These are phyloP conservation scores for Bos indicus DNA, from an alignment of 2,113 vertebrate genomes.

Conservation along the genomic window DNA sequence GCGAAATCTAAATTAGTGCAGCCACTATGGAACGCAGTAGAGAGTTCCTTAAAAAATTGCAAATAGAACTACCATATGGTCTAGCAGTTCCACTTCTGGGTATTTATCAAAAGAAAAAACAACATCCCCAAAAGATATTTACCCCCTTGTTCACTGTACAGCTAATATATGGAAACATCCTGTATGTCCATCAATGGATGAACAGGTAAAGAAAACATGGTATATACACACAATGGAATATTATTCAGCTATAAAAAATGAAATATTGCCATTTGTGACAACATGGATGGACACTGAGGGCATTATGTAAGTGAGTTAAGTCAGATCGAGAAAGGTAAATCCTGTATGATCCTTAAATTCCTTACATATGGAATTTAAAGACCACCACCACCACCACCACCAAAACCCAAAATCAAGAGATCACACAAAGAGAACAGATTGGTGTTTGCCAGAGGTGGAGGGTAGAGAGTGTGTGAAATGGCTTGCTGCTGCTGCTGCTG, in stretches of 20 bases:
- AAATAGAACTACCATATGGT: not conserved
- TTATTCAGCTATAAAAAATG: not conserved
- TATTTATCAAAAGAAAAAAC: not conserved
- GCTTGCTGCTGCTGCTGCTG: not conserved
- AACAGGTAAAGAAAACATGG: not conserved
- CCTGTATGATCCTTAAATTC: not conserved
- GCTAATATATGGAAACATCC: not conserved
- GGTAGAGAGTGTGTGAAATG: not conserved
- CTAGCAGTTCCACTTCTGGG: not conserved
- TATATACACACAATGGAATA: not conserved
- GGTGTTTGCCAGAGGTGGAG: not conserved
- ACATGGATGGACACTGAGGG: not conserved
- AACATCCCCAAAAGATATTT: not conserved
- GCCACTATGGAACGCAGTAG: not conserved
- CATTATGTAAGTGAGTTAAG: not conserved
- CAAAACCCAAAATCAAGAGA: not conserved
- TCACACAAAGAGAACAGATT: not conserved
- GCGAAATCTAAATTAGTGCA: not conserved
- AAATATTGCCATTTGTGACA: not conserved
- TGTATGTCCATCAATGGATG: not conserved
- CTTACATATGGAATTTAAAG: not conserved
- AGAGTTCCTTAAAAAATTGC: not conserved
- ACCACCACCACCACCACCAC: not conserved
- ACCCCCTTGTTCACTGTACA: not conserved
- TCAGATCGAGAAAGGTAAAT: not conserved